phyloP scores from a whole-genome alignment of 53 echinoderm and acorn worm species.

The Holothuria scabra region DNA sequence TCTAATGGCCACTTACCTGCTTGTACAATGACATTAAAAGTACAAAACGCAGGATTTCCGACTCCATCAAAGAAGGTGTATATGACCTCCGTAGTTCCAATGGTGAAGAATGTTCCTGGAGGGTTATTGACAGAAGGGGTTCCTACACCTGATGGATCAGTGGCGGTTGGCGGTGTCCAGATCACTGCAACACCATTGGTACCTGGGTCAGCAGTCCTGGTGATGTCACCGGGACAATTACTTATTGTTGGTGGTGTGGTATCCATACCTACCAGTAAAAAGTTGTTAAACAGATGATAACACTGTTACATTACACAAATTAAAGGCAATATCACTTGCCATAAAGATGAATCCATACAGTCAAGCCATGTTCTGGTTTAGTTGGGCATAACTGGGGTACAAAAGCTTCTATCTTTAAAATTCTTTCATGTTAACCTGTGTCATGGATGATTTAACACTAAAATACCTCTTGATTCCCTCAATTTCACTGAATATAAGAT shows the following conservation, averaged over 20 bases:
- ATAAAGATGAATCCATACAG: no score
- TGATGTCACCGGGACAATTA: slow-evolving; percentile 21
- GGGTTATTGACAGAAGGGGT: background rate
- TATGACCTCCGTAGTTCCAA: slow-evolving; percentile 3
- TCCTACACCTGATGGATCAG: slow-evolving; percentile 20
- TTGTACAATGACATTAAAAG: slow-evolving; percentile 6
- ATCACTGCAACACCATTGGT: background rate
- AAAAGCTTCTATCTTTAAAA: no score
- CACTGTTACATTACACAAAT: no score
- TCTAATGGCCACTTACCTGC: no score
- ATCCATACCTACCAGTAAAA: background rate
- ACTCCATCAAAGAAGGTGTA: slow-evolving; percentile 44
- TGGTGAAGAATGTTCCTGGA: background rate
- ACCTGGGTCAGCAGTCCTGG: slow-evolving; percentile 20
- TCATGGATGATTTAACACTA: no score
- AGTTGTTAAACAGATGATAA: no score
- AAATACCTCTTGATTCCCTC: no score
- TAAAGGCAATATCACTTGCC: no score
- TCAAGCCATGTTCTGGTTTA: no score
- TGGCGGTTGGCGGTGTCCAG: slow-evolving; percentile 20
- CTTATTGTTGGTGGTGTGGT: slow-evolving; percentile 5
- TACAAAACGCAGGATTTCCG: slow-evolving; percentile 29
- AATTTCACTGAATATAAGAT: no score
- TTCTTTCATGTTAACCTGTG: no score
- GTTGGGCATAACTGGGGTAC: no score